phyloP scores from a whole-genome alignment of 2,113 vertebrate genomes.

The Oreotrochilus melanogaster region DNA sequence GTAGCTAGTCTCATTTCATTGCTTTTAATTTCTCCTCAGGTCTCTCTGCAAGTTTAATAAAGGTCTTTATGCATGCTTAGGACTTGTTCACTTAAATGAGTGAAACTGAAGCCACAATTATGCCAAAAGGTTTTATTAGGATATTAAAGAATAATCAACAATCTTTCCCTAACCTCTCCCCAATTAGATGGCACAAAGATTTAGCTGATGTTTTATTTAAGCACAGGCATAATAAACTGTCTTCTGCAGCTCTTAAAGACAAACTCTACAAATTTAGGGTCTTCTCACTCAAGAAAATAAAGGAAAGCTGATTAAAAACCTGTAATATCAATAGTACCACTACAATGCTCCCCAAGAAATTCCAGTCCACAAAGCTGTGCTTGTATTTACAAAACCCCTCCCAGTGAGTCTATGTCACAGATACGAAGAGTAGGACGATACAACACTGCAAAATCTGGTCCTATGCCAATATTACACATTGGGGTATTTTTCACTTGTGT shows the following conservation, averaged over 20 bases:
- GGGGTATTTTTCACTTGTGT: background rate
- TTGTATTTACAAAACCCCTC: background rate
- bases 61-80: conserved; percentile 47
- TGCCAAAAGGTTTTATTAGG: conserved; percentile 50
- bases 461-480: background rate
- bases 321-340: background rate
- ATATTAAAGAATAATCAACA: conserved; percentile 48
- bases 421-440: background rate
- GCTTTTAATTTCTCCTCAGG: conserved; percentile 43
- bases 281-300: background rate
- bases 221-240: background rate
- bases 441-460: background rate
- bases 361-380: background rate
- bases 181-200: background rate
- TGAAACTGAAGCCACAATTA: conserved; percentile 52
- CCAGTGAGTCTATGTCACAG: background rate
- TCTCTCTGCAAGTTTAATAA: conserved; percentile 51
- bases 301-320: background rate
- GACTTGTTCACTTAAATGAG: conserved; percentile 64
- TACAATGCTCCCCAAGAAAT: background rate
- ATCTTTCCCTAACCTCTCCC: background rate
- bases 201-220: conserved; percentile 40
- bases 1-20: conserved; percentile 25
- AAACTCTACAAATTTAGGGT: background rate
- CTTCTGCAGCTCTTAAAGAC: background rate